Evolutionary conservation across 2,888 invertebrate species (phyloP), one percentile per base, ranked within the genome.

Genomic region (Thymelicus lineola): DNA sequence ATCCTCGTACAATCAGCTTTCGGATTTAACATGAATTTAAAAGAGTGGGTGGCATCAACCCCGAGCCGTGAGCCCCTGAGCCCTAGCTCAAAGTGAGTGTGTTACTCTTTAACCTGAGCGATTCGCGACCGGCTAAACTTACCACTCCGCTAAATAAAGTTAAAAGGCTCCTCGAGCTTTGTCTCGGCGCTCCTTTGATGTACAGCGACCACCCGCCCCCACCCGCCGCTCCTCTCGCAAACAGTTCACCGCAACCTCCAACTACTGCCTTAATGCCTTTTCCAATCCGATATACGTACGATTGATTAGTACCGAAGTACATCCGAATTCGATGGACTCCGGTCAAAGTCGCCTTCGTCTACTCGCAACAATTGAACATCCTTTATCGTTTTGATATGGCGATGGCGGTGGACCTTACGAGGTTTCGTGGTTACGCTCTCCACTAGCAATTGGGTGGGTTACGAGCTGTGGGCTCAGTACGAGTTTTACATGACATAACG

Each of bases 71-170:
- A 73, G 79, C 80, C 77, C 80, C 80, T 79, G 76, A 75, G 80
- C 80, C 82, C 79, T 75, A 78, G 84, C 88, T 89, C 93, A 92
- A 91, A 93, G 93, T 88, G 91, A 92, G 93, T 92, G 92, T 93
- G 93, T 93, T 93, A 93, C 93, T 93, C 92, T 93, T 93, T 93
- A 93, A 93, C 93, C 93, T 93, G 91, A 88, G 89, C 92, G 91
- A 93, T 90, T 91, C 92, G 93, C 93, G 91, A 93, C 90, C 91
- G 90, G 91, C 93, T 92, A 93, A 93, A 93, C 93, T 92, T 93
- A 93, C 93, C 93, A 93, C 93, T 93, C 91, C 86, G 92, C 92
- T 93, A 93, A 93, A 93, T 93, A 93, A 93, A 93, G 92, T 93
- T 93, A 93, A 93, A 93, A 93, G 93, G 92, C 92, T 92, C 90